Percentiles rank a stretch among this genome's conserved stretches.
Evolutionary conservation across 2,113 vertebrate species (phyloP).

Genomic region (Aix galericulata): DNA sequence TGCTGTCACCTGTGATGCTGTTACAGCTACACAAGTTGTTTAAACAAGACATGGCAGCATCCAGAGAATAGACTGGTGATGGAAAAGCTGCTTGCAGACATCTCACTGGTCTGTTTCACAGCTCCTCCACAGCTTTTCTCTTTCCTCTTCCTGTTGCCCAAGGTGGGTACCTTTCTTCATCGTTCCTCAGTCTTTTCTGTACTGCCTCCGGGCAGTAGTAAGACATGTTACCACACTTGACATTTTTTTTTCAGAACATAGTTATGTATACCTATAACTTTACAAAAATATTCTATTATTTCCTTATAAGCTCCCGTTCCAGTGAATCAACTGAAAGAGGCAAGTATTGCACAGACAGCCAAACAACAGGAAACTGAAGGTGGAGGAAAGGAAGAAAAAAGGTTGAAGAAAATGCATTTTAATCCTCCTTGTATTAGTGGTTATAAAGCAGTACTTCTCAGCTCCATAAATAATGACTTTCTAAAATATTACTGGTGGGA

Average conservation of each 20-base stretch:
- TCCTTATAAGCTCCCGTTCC: not conserved
- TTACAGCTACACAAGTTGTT: not conserved
- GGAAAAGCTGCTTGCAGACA: not conserved
- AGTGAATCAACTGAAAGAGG: not conserved
- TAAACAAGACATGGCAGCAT: not conserved
- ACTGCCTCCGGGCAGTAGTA: not conserved
- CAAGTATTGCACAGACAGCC: not conserved
- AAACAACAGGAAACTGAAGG: not conserved
- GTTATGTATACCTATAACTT: not conserved
- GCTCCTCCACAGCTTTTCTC: not conserved
- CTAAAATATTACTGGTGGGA: not conserved
- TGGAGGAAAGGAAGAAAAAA: not conserved
- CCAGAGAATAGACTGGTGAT: not conserved
- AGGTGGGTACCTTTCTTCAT: not conserved
- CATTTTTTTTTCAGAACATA: not conserved
- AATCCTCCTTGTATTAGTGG: not conserved
- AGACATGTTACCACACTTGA: not conserved
- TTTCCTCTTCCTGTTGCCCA: not conserved
- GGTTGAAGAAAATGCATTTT: constrained; percentile 33
- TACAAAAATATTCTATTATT: not conserved
- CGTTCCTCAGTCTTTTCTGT: not conserved
- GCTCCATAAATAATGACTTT: constrained; percentile 20
- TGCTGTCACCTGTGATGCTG: not conserved
- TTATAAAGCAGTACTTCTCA: constrained; percentile 14
- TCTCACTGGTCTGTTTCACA: not conserved